Conservation (phyloP, 2,797 vertebrate species). For the Acanthurus leucopareius region DNA sequence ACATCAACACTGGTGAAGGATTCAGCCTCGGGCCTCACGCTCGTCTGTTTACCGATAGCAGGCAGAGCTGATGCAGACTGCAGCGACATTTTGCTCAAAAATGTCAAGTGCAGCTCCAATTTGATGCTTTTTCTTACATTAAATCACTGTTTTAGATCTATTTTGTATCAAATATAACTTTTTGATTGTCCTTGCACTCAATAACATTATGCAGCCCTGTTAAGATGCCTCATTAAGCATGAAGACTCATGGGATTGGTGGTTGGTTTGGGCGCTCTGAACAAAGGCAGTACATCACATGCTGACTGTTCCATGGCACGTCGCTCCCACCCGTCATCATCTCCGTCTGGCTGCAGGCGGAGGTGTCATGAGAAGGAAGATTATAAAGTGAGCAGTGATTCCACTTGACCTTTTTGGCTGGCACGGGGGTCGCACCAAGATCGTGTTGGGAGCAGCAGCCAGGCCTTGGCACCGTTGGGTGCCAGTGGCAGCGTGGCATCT, state of each 20-base stretch:
- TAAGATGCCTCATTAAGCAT: not conserved
- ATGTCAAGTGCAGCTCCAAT: slow-evolving; percentile 6
- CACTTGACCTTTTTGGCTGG: slow-evolving; percentile 69
- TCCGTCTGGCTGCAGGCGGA: slow-evolving; percentile 17
- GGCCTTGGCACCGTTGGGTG: slow-evolving; percentile 57
- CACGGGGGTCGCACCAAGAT: slow-evolving; percentile 30
- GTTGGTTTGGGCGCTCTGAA: slow-evolving; percentile 1
- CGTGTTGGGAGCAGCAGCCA: slow-evolving; percentile 52
- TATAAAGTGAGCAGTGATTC: slow-evolving; percentile 55
- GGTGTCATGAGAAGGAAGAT: slow-evolving; percentile 43
- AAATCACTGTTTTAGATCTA: not conserved
- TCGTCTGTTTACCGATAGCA: not conserved
- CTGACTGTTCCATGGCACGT: not conserved
- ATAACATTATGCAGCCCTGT: not conserved
- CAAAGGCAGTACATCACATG: slow-evolving; percentile 39
- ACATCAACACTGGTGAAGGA: slow-evolving; percentile 31
- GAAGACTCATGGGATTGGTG: accelerated
- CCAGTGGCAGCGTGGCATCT: slow-evolving; percentile 56
- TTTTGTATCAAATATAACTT: not conserved
- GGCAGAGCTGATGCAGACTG: slow-evolving; percentile 12
- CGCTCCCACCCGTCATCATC: slow-evolving; percentile 9
- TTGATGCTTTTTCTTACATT: not conserved
- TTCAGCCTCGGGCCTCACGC: slow-evolving; percentile 9
- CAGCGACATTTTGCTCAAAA: not conserved
- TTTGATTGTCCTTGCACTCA: not conserved